phyloP scores from a whole-genome alignment of 23 tunicate genomes.

The Clavelina lepadiformis region DNA sequence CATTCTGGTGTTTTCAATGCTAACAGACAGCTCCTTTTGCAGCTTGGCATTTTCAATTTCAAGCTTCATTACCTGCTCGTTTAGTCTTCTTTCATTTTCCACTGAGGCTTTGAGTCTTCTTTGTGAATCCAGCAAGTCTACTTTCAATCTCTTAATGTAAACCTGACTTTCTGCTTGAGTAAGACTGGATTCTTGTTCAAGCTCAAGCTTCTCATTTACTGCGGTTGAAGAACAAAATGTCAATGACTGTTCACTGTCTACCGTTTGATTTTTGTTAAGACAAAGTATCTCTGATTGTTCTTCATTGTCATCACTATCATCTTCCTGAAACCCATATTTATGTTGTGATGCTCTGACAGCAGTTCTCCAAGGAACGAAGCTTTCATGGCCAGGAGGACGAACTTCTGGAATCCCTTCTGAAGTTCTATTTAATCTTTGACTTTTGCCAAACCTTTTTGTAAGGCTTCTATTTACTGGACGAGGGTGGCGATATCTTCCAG shows the following conservation, averaged over 20 bases:
- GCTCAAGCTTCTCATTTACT: not conserved
- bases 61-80: slow-evolving; percentile 22
- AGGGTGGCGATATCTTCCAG: slow-evolving; percentile 22
- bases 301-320: slow-evolving; percentile 5
- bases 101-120: slow-evolving; percentile 23
- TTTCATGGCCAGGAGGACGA: slow-evolving; percentile 38
- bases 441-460: slow-evolving; percentile 29
- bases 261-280: not conserved
- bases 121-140: slow-evolving; percentile 29
- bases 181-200: slow-evolving; percentile 5
- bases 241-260: not conserved
- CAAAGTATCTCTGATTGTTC: slow-evolving; percentile 5
- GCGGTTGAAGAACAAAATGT: not conserved
- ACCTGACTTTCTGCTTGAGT: slow-evolving; percentile 1
- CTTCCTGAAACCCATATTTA: slow-evolving; percentile 18
- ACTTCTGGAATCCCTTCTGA: not conserved
- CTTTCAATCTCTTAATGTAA: slow-evolving; percentile 20
- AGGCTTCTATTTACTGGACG: slow-evolving; percentile 18
- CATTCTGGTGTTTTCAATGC: slow-evolving; percentile 29
- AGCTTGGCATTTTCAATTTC: slow-evolving; percentile 72
- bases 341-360: slow-evolving; percentile 70
- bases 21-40: slow-evolving; percentile 38
- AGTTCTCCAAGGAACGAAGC: slow-evolving; percentile 71
- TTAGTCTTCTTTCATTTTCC: slow-evolving; percentile 45
- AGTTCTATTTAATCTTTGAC: too few species aligned